Evolutionary conservation across 1,140 invertebrate genomes (phyloP), one percentile per base, ranked within the genome.

Genomic region (Piezodorus guildinii): DNA sequence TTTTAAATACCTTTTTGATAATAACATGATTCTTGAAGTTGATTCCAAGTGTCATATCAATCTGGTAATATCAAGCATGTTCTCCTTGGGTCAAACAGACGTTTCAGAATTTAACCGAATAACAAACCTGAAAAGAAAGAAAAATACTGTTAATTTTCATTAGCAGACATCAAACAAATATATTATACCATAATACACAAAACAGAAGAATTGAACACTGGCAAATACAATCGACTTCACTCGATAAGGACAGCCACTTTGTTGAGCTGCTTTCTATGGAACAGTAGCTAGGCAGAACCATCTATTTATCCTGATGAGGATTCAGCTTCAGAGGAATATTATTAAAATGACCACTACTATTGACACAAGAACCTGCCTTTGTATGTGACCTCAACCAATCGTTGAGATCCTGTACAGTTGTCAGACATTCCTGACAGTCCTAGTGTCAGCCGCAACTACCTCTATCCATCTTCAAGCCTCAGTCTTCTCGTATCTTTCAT

Each of bases 81-180:
- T 56, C 58, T 25, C 58, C 62, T 66, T 64, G 17, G 64, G 68
- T 85, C 85, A 98, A 73, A 98, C 94, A 49, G 93, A 96, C 10
- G 94, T 98, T 76, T 98, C 95, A 0, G 94, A 96, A 74, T 95
- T 97, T 1, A 98, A 76, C 71, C 92, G 80, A 56, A 98, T 76
- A 43, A 96, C 86, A 83, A 98, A 98, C 70, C 93, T 91, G 60
- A 25, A 27, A 56, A 56, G 12, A 23, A 8, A 56, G 1, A 56
- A 23, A 56, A 25, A 27, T 56, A 56, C 3, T 1, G 12, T 6
- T 23, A 56, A 27, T 19, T 52, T n/a, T 10, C 3, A 56, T 23
- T 23, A 39, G 12, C 6, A 1, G 27, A 17, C 15, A 9, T 56
- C 8, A 56, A 56, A 23, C 2, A 23, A 56, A 56, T 23, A 27